These are phyloP conservation scores for Gryllus bimaculatus DNA, from an alignment of 1,140 invertebrate species.

Conservation along the genomic window DNA sequence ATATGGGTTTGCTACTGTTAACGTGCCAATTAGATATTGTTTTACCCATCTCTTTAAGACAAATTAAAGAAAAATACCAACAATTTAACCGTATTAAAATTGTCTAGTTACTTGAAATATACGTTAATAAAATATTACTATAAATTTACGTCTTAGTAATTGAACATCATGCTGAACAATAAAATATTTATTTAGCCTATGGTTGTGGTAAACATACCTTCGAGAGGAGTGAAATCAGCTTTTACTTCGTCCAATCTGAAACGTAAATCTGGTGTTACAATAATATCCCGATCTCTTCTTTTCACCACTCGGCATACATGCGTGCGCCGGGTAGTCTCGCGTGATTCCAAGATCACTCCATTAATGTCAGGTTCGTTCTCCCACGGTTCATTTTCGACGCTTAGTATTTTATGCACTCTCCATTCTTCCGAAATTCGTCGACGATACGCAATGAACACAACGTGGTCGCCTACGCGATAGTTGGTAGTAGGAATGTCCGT, in stretches of 20 bases:
- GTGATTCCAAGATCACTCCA: constrained; percentile 27
- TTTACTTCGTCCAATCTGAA: constrained; percentile 45
- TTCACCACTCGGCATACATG: constrained; percentile 42
- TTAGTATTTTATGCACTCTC: constrained; percentile 21
- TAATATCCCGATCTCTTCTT: constrained; percentile 39
- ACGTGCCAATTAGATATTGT: too few relatives aligned
- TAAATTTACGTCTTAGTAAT: too few relatives aligned
- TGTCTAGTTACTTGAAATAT: too few relatives aligned
- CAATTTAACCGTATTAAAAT: too few relatives aligned
- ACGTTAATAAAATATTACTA: too few relatives aligned
- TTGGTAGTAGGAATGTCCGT: not conserved
- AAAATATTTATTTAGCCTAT: not conserved
- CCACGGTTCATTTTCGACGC: constrained; percentile 24
- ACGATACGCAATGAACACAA: constrained; percentile 15
- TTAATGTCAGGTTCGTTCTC: constrained; percentile 29
- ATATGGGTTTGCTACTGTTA: too few relatives aligned
- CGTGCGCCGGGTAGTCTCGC: constrained; percentile 37
- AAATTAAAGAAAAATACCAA: too few relatives aligned
- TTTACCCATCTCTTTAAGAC: too few relatives aligned
- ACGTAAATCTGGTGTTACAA: constrained; percentile 39
- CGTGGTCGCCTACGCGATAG: constrained; percentile 12
- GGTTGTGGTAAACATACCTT: not conserved
- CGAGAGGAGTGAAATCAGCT: constrained; percentile 37
- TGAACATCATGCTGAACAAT: not conserved
- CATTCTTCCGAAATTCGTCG: constrained; percentile 12